A percentile compares a stretch with the other conserved stretches of the same genome.
phyloP scores from a whole-genome alignment of 2,113 vertebrate genomes.

The Xiphorhynchus elegans region DNA sequence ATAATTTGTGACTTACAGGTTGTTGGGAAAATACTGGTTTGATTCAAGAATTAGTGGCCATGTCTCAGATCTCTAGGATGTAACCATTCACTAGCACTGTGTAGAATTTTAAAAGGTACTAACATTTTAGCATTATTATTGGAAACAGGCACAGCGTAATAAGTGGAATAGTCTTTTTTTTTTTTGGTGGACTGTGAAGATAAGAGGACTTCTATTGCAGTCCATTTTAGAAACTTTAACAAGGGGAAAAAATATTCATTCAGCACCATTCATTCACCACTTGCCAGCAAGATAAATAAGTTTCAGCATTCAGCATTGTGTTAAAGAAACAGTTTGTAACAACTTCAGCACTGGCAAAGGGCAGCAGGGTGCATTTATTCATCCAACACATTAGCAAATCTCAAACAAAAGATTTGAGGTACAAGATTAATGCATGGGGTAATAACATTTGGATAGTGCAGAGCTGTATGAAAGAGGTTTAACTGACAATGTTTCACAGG shows the following conservation, averaged over 20 bases:
- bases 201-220: not conserved
- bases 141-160: not conserved
- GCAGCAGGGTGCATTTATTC: not conserved
- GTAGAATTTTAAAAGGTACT: not conserved
- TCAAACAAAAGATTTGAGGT: not conserved
- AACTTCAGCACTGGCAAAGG: not conserved
- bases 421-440: not conserved
- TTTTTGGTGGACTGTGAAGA: not conserved
- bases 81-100: not conserved
- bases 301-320: not conserved
- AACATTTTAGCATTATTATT: not conserved
- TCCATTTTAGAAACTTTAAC: not conserved
- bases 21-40: not conserved
- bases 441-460: not conserved
- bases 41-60: not conserved
- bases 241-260: not conserved
- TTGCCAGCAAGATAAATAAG: constrained; percentile 3
- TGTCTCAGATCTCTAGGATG: not conserved
- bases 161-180: not conserved
- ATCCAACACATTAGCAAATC: not conserved
- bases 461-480: not conserved
- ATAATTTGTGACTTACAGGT: not conserved
- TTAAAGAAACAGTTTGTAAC: not conserved
- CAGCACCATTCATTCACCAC: not conserved
- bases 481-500: not conserved